Percentiles rank a stretch among this genome's conserved stretches.
Evolutionary conservation across 2,797 vertebrate species (phyloP).

Genomic region (Crenuchus spilurus): DNA sequence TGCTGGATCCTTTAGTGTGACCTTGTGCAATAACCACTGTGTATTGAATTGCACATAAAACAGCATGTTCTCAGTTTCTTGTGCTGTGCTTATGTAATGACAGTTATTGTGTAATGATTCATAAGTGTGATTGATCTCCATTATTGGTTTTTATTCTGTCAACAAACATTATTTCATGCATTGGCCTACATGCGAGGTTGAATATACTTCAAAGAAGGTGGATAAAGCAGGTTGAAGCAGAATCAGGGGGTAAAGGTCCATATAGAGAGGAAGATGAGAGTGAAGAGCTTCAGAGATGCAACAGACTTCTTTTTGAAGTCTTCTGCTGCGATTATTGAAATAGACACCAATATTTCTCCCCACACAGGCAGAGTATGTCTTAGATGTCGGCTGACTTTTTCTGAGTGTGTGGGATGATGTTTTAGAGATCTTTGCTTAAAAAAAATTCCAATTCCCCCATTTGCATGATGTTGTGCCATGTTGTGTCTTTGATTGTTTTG

Average conservation of each 20-base stretch:
- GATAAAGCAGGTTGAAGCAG: not conserved
- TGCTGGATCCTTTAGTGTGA: too few relatives aligned
- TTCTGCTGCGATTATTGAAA: not conserved
- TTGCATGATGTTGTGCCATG: not conserved
- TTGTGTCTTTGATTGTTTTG: not conserved
- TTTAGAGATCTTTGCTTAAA: too few relatives aligned
- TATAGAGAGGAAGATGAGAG: constrained; percentile 5
- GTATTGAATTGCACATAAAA: too few relatives aligned
- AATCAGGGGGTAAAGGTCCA: not conserved
- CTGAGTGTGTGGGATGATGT: not conserved
- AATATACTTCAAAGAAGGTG: constrained; percentile 3
- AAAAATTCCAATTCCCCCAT: too few relatives aligned
- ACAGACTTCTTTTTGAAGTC: constrained; percentile 27
- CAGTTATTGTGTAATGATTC: not conserved
- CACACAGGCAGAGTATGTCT: not conserved
- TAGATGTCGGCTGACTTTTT: not conserved
- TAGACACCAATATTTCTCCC: constrained; percentile 12
- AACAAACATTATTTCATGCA: not conserved
- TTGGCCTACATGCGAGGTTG: not conserved
- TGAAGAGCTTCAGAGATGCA: not conserved
- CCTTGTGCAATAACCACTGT: too few relatives aligned
- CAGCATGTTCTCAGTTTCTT: too few relatives aligned
- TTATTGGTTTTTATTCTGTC: constrained; percentile 10
- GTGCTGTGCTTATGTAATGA: not conserved
- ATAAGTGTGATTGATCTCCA: not conserved